Percentiles rank a stretch among this genome's conserved stretches.
phyloP scores from a whole-genome alignment of 37 sponge, comb jelly and placozoan species.

The Petrosia ficiformis region DNA sequence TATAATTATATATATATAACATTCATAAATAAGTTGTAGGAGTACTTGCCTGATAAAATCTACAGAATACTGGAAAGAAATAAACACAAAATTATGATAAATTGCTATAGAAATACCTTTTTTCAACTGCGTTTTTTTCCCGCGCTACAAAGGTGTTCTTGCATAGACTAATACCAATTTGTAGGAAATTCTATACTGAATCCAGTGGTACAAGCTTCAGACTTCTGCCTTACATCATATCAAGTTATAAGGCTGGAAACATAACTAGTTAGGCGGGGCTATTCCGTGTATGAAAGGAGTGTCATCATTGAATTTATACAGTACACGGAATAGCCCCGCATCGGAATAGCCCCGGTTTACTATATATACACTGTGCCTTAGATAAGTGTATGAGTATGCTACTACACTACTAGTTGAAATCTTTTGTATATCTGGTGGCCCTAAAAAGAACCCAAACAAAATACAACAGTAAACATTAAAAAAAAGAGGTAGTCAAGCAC shows the following conservation, averaged over 20 bases:
- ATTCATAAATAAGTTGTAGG: background rate
- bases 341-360: background rate
- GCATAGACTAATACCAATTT: background rate
- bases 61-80: too few species aligned
- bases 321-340: background rate
- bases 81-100: too few species aligned
- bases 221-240: background rate
- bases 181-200: background rate
- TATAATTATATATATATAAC: background rate
- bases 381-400: background rate
- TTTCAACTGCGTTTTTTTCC: background rate
- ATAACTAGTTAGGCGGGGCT: background rate
- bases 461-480: too few species aligned
- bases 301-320: background rate
- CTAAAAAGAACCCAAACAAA: too few species aligned
- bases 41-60: background rate
- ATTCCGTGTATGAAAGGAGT: background rate
- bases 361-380: background rate
- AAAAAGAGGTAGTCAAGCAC: too few species aligned
- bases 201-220: background rate
- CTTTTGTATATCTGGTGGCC: too few species aligned
- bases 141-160: background rate
- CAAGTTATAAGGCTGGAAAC: background rate
- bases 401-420: too few species aligned
- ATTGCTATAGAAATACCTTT: too few species aligned